These are phyloP conservation scores for Marisa cornuarietis DNA, from an alignment of 1,140 invertebrate genomes.

Conservation along the genomic window DNA sequence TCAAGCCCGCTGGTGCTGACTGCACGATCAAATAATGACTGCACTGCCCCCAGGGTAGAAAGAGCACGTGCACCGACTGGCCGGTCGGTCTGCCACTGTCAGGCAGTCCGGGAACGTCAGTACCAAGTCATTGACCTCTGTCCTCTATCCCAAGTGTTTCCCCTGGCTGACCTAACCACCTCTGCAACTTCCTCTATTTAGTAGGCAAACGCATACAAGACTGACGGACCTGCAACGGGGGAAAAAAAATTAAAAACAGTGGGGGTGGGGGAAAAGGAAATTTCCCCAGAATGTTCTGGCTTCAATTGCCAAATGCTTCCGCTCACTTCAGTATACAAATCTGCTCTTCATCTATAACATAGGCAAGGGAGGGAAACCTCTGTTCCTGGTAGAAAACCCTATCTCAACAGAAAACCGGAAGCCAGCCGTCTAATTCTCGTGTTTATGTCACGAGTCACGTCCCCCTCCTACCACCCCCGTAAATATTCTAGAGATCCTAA, in stretches of 20 bases:
- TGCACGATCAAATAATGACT: too few species aligned
- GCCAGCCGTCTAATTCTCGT: neutral
- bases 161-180: too few species aligned
- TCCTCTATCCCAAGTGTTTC: too few species aligned
- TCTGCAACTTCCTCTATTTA: too few species aligned
- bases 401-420: neutral
- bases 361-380: neutral
- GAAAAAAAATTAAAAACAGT: neutral
- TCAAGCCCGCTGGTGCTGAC: too few species aligned
- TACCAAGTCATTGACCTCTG: too few species aligned
- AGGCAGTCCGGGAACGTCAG: too few species aligned
- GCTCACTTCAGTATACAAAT: neutral
- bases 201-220: too few species aligned
- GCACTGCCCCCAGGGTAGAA: too few species aligned
- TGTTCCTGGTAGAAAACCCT: neutral
- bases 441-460: too few species aligned
- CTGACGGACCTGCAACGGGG: neutral
- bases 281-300: neutral
- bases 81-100: too few species aligned
- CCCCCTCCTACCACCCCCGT: neutral
- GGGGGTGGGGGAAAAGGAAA: neutral
- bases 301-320: neutral
- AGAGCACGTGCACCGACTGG: too few species aligned
- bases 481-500: neutral
- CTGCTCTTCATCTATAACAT: neutral